Base-by-base conservation (phyloP, 64 coral and sea anemone species). In the Actinia equina region DNA sequence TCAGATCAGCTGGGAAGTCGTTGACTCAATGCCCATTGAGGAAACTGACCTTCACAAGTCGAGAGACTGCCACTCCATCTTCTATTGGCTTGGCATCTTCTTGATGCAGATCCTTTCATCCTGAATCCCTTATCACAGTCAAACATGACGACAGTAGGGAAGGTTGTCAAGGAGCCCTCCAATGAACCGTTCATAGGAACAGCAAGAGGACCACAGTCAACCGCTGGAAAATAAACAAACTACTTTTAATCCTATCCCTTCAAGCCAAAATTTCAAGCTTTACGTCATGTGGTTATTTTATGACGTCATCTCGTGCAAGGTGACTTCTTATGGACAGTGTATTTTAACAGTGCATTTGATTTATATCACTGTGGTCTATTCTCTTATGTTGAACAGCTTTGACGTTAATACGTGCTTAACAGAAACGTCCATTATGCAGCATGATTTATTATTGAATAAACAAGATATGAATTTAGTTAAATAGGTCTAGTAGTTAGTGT, bases 61-160 rank as follows among this genome's bases (percentile, higher is more conserved):
- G 88, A 84, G 27, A 89, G 43, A 58, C 13, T 78, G 53, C 92
- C 92, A 52, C 77, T 89, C 92, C 92, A 94, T 42, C 43, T 70
- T 49, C 87, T 84, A 52, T 90, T 85, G 6, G 89, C 83, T 51
- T 57, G 64, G 23, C 89, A 90, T 54, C 19, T n/a, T 74, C 89
- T 84, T 55, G 42, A 12, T 52, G 81, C 41, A 17, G 83, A 64
- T 37, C 92, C 92, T 62, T 62, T 43, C 57, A 93, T 43, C 46
- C 61, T 55, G 55, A 85, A 93, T 0, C 92, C 92, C 9, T 53
- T 70, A 22, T 89, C 67, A 86, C 92, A 93, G 2, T 44, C 57
- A 55, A 86, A 93, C 26, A 20, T 84, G 20, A 93, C 74, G 16
- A 53, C 57, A 57, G 63, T 90, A 0, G 92, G 88, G 71, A 83